Base-by-base conservation (phyloP, 2,113 vertebrate species). In the Anarrhichthys ocellatus region DNA sequence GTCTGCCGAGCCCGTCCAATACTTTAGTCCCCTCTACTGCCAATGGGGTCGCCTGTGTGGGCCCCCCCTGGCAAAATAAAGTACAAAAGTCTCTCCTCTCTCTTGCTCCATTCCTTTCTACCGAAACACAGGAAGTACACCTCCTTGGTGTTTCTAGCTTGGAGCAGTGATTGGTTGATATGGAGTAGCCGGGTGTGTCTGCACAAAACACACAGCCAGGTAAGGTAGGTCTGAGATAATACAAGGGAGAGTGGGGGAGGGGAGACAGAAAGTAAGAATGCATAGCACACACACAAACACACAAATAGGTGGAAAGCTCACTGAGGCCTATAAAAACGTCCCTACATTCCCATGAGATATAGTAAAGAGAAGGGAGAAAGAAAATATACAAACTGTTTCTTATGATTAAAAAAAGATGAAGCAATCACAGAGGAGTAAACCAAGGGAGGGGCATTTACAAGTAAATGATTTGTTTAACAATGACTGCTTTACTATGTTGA, bases 81-180 rank as follows among this genome's bases (percentile, higher is more conserved):
- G 58, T 52, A 50, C 63, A 73, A 15, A 50, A 87, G 58, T 82
- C 80, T 85, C 71, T 82, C 10, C 64, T 81, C 76, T 90, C 69
- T 85, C 64, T 78, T 89, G 73, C 73, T 69, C 77, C 77, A 84
- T 84, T 93, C 74, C 79, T 90, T 73, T 90, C 78, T 89, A 78
- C 32, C 52, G 40, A 81, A 91, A 91, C 85, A 91, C 93, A 95
- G 95, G 95, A 96, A 95, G 91, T 93, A 54, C 80, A 91, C 87
- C 86, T 93, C 92, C 85, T 92, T 78, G 77, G 82, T 76, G 77
- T 80, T 76, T 88, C 80, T 81, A 29, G 76, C 61, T 83, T 54
- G 29, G 54, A 61, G 32, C 81, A 81, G 68, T 80, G 91, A 95
- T 95, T 95, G 95, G 95, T 79, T 83, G 80, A 87, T 42, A 58